Evolutionary conservation across 2,888 invertebrate species (phyloP), one percentile per base, ranked within the genome.

Genomic region (Amaurobius ferox): DNA sequence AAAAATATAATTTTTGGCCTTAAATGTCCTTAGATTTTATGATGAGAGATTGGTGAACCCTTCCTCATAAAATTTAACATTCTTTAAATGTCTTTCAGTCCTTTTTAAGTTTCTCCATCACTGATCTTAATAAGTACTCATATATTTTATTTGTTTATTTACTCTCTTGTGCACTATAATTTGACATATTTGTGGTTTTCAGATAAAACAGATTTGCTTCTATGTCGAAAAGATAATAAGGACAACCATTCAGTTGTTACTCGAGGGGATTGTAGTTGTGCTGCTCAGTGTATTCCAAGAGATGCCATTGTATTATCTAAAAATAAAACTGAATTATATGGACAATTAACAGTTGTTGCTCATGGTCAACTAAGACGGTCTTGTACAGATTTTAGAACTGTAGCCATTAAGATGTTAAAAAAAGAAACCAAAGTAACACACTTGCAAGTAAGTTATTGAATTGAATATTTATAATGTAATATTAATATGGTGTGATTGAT

Each of bases 191-290:
- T 35, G 5, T 35, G 35, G 5, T 35, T 90, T 90, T 1, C 89
- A 95, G 95, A 95, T 91, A 94, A 94, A 90, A 95, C 95, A 0
- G 94, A 94, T 55, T 90, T 95, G 85, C 90, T 95, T 70, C 91
- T 95, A 39, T 95, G 95, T 89, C 94, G 94, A 9, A 90, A 90
- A 61, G 94, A 94, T 88, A 87, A 71, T 40, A 48, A 81, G 23
- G 88, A 74, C 90, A 93, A 11, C 92, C 93, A 70, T 93, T 93
- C 79, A 93, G 93, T 91, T 73, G 90, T 92, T 19, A 80, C 74
- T n/a, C 71, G 86, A 70, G 80, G 88, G 7, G 88, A 88, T 3
- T 88, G 86, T 44, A 86, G 61, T 40, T 88, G 86, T 73, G 30
- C 92, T 13, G 95, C 95, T 0, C 92, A 94, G 13, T 95, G 95